These are phyloP conservation scores for Otus sunia DNA, from an alignment of 2,113 vertebrate species.

Conservation along the genomic window DNA sequence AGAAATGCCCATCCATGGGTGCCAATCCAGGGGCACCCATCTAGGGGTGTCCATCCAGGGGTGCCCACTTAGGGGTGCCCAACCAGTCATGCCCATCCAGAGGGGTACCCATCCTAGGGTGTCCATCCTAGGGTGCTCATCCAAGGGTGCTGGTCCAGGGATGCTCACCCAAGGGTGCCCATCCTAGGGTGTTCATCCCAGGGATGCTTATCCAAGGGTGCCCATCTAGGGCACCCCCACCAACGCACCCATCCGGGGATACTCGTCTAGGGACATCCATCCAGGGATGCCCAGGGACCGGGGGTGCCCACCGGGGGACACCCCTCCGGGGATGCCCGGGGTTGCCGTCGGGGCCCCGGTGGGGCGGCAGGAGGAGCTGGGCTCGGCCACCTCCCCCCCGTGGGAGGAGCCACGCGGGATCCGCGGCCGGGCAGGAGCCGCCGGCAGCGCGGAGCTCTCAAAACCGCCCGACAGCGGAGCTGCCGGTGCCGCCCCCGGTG, in stretches of 20 bases:
- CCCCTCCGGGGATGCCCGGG: neutral
- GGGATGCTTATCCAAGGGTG: neutral
- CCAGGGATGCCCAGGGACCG: neutral
- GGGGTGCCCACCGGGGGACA: neutral
- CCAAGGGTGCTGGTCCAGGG: accelerated
- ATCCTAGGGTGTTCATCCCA: neutral
- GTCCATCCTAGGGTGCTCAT: neutral
- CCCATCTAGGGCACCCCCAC: neutral
- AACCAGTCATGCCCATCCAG: no score
- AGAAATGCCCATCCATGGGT: accelerated
- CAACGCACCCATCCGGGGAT: neutral
- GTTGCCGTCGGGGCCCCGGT: neutral
- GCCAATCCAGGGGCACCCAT: neutral
- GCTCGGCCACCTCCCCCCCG: neutral
- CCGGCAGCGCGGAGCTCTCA: conserved; percentile 20
- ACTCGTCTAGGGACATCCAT: neutral
- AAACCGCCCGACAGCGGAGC: neutral
- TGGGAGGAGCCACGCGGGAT: conserved; percentile 18
- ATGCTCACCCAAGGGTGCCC: neutral
- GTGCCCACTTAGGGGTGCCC: accelerated
- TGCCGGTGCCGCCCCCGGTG: neutral
- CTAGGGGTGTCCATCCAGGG: accelerated
- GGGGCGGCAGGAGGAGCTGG: neutral
- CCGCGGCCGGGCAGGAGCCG: neutral
- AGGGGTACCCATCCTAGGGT: accelerated